Evolutionary conservation across 2,113 vertebrate genomes (phyloP).

Genomic region (Sminthopsis crassicaudata): DNA sequence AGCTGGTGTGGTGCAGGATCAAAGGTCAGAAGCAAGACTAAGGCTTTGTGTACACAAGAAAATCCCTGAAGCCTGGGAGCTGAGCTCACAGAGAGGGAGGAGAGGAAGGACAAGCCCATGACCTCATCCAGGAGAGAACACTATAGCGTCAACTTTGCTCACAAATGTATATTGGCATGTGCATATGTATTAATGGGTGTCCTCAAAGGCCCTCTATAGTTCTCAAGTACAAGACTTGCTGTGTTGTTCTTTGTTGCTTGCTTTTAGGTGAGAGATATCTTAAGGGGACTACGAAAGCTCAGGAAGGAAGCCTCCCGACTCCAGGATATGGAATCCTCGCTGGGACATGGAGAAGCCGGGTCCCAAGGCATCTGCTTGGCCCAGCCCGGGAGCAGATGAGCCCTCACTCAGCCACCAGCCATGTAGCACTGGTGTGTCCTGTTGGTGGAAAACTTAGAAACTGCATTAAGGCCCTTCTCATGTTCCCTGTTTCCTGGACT

Average conservation of each 20-base stretch:
- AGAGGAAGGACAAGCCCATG: neutral
- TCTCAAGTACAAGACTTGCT: neutral
- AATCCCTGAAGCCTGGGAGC: too few relatives aligned
- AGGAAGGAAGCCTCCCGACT: neutral
- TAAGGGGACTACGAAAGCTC: neutral
- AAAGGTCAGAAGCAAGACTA: neutral
- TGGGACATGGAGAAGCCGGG: neutral
- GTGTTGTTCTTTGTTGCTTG: neutral
- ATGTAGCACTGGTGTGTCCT: neutral
- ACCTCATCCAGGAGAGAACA: neutral
- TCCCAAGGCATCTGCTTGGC: neutral
- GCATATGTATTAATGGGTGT: neutral
- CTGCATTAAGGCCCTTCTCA: neutral
- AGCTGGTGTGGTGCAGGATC: neutral
- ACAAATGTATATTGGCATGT: neutral
- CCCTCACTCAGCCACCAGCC: neutral
- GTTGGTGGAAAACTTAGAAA: neutral
- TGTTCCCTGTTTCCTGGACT: neutral
- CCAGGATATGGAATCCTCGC: neutral
- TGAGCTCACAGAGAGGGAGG: neutral
- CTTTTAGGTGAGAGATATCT: neutral
- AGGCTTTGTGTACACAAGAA: neutral
- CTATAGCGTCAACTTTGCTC: fast-evolving
- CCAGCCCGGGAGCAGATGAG: neutral
- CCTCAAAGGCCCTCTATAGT: neutral